Conservation (phyloP, 1,140 invertebrate genomes). For the Lepidostoma basale region DNA sequence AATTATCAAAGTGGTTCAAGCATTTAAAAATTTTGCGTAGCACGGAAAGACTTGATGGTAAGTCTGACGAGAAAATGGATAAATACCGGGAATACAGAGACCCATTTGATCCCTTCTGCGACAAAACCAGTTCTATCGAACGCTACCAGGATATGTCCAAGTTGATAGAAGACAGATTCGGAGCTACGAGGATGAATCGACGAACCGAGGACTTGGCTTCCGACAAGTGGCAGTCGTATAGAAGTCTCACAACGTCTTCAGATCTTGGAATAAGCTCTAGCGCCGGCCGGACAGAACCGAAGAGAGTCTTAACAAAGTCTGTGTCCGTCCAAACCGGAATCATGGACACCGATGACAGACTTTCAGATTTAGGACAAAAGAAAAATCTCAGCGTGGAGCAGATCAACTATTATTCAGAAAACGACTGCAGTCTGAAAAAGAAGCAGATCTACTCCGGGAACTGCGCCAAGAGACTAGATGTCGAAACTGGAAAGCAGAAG, state of each 20-base stretch:
- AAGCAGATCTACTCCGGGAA: constrained; percentile 50
- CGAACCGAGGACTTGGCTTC: constrained; percentile 55
- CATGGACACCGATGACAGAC: constrained; percentile 56
- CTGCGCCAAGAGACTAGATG: constrained; percentile 58
- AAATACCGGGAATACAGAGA: constrained; percentile 57
- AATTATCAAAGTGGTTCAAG: constrained; percentile 66
- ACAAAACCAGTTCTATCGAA: constrained; percentile 63
- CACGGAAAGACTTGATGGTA: constrained; percentile 55
- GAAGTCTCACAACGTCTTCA: constrained; percentile 59
- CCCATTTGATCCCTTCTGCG: constrained; percentile 58
- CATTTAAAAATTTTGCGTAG: constrained; percentile 59
- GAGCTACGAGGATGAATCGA: constrained; percentile 50
- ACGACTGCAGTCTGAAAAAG: constrained; percentile 52
- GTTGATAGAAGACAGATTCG: constrained; percentile 64
- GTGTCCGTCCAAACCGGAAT: constrained; percentile 61
- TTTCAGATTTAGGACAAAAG: constrained; percentile 57
- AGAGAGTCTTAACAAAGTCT: constrained; percentile 59
- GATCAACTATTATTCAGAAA: constrained; percentile 62
- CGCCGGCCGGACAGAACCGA: constrained; percentile 56
- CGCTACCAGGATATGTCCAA: constrained; percentile 68
- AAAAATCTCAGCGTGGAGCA: constrained; percentile 61
- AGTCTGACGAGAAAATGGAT: constrained; percentile 53
- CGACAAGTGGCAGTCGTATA: constrained; percentile 60
- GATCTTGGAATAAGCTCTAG: constrained; percentile 58
- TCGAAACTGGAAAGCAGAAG: constrained; percentile 56